phyloP scores from a whole-genome alignment of 2,797 vertebrate species.

The Rhodeus uyekii region DNA sequence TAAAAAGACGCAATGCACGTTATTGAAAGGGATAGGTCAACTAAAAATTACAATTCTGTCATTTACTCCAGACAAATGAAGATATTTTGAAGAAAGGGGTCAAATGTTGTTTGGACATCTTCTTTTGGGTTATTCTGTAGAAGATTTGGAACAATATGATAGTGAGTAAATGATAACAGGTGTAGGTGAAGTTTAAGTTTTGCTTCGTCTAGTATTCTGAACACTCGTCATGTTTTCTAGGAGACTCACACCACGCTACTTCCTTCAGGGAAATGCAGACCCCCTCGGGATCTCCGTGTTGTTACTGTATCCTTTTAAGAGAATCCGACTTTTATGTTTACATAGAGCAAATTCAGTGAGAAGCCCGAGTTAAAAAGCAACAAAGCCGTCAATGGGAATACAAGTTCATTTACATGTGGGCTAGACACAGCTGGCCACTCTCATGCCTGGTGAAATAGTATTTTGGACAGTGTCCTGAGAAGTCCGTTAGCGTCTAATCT shows the following conservation, averaged over 20 bases:
- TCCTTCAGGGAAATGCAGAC: constrained; percentile 38
- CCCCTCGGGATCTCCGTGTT: constrained; percentile 38
- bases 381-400: constrained; percentile 26
- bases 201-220: constrained; percentile 11
- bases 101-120: not conserved
- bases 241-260: constrained; percentile 1
- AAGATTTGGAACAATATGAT: not conserved
- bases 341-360: constrained; percentile 35
- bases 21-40: not conserved
- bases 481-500: constrained; percentile 47
- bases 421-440: constrained; percentile 42
- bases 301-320: constrained; percentile 24
- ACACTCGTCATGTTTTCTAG: constrained; percentile 2
- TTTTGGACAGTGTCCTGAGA: constrained; percentile 34
- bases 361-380: constrained; percentile 33
- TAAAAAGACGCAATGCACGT: not conserved
- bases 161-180: too few relatives aligned
- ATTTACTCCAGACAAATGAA: not conserved
- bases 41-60: not conserved
- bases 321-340: constrained; percentile 1
- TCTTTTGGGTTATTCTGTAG: not conserved
- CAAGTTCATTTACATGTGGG: constrained; percentile 52
- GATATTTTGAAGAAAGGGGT: not conserved
- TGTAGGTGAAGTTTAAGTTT: not conserved
- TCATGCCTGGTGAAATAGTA: constrained; percentile 20